These are phyloP conservation scores for Cryptotermes secundus DNA, from an alignment of 1,140 invertebrate genomes.

Conservation along the genomic window DNA sequence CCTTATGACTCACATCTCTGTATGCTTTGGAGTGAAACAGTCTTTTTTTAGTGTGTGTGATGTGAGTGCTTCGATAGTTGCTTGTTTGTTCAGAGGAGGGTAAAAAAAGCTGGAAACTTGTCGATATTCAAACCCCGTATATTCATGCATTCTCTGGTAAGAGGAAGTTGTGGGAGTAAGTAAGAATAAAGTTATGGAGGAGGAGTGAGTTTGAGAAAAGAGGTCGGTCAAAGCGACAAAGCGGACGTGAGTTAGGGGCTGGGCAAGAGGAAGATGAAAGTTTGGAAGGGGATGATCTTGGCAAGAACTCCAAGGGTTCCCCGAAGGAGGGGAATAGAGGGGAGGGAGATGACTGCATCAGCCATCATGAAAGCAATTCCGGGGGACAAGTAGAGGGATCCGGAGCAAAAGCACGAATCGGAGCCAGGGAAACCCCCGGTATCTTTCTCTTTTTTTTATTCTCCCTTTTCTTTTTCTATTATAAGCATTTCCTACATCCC, in stretches of 20 bases:
- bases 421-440: not conserved
- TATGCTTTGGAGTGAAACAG: not conserved
- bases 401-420: not conserved
- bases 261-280: not conserved
- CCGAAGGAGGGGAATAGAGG: too few relatives aligned
- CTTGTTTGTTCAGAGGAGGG: not conserved
- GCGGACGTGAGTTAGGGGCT: not conserved
- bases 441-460: not conserved
- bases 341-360: not conserved
- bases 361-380: slow-evolving; percentile 18
- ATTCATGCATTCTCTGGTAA: not conserved
- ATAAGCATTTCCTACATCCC: not conserved
- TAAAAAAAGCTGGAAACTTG: not conserved
- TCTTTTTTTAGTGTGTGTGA: not conserved
- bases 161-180: not conserved
- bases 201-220: not conserved
- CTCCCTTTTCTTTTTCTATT: not conserved
- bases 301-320: not conserved
- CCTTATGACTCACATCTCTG: not conserved
- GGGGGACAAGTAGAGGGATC: not conserved
- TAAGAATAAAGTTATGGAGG: not conserved
- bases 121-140: slow-evolving; percentile 19
- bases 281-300: not conserved
- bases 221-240: slow-evolving; percentile 10
- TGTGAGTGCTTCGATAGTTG: slow-evolving; percentile 8